Percentiles rank a stretch among this genome's conserved stretches.
Conservation (phyloP, 2,113 vertebrate genomes). For the Platysternon megacephalum region DNA sequence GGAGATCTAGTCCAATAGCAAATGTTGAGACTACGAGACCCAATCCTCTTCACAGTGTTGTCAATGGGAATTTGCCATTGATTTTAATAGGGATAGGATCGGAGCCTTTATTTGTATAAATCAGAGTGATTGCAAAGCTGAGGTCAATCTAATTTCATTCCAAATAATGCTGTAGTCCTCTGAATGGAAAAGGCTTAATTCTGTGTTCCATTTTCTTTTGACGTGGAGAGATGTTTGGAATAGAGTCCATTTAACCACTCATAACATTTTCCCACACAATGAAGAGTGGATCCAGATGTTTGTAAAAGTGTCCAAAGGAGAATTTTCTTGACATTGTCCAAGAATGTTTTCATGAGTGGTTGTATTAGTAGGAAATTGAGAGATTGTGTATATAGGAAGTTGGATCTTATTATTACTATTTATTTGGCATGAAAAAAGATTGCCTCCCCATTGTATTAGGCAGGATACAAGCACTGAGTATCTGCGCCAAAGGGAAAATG, state of each 20-base stretch:
- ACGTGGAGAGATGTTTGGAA: background rate
- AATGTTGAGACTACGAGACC: background rate
- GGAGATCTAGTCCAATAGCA: background rate
- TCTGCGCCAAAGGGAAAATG: background rate
- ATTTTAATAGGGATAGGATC: background rate
- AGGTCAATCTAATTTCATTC: constrained; percentile 14
- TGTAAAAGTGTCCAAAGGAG: background rate
- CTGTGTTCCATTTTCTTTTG: constrained; percentile 22
- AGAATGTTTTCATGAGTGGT: background rate
- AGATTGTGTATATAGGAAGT: background rate
- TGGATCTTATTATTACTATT: background rate
- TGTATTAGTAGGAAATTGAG: background rate
- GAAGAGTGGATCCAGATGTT: constrained; percentile 34
- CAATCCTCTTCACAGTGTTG: background rate
- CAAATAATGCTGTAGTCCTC: constrained; percentile 13
- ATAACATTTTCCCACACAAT: constrained; percentile 12
- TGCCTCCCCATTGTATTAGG: background rate
- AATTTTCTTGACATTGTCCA: background rate
- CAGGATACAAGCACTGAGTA: constrained; percentile 10
- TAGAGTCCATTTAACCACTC: background rate
- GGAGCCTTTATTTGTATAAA: background rate
- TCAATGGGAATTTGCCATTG: background rate
- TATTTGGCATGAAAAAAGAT: background rate
- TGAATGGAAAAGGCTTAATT: background rate
- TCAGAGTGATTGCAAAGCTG: constrained; percentile 4